These are phyloP conservation scores for Heterodera schachtii DNA, from an alignment of 1,140 invertebrate species.

Conservation along the genomic window DNA sequence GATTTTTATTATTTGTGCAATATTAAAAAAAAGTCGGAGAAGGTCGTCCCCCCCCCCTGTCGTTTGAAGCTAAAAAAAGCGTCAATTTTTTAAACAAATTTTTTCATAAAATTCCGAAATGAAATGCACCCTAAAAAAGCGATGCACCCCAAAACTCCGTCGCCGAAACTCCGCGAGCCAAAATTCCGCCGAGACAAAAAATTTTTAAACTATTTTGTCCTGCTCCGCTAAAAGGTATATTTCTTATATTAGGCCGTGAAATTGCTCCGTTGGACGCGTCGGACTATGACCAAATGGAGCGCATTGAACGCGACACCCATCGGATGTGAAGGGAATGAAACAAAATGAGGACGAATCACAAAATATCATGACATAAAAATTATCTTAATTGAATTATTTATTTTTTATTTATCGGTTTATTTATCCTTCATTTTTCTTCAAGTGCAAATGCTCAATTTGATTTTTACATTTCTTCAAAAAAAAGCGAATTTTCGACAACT, in stretches of 20 bases:
- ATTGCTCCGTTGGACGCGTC: constrained; percentile 43
- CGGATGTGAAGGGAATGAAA: constrained; percentile 14
- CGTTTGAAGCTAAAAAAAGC: too few species aligned
- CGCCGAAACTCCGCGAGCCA: background rate
- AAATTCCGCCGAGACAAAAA: too few species aligned
- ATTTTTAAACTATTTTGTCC: too few species aligned
- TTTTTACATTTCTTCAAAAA: background rate
- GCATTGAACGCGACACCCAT: constrained; percentile 36
- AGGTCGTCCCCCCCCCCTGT: too few species aligned
- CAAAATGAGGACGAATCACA: background rate
- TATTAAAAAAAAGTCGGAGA: too few species aligned
- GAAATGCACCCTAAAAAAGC: too few species aligned
- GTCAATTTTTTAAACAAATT: too few species aligned
- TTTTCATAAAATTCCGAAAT: too few species aligned
- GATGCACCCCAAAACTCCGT: too few species aligned
- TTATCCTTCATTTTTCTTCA: background rate
- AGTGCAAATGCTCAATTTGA: background rate
- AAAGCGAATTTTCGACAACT: too few species aligned
- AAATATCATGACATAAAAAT: background rate
- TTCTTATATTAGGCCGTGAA: constrained; percentile 34
- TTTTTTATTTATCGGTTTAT: background rate
- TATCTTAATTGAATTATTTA: background rate
- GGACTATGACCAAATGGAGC: constrained; percentile 49
- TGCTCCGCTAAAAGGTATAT: too few species aligned
- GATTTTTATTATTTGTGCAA: constrained; percentile 4